phyloP scores from a whole-genome alignment of 2,113 vertebrate genomes.

The Lepisosteus osseus region DNA sequence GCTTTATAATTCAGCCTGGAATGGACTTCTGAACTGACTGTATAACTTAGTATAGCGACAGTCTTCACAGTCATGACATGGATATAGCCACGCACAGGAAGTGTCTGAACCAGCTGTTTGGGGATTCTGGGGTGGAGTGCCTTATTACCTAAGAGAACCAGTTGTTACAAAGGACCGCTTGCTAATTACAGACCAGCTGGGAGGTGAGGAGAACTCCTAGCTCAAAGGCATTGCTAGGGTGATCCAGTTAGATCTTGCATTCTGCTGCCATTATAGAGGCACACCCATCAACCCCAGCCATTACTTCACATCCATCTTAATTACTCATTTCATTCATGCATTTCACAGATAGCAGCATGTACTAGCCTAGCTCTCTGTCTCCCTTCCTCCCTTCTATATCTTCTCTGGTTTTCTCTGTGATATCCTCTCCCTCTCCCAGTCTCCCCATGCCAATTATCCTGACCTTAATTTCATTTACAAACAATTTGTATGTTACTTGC shows the following conservation, averaged over 20 bases:
- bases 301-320: conserved; percentile 6
- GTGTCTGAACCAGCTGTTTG: too few relatives aligned
- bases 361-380: conserved; percentile 26
- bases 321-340: conserved; percentile 8
- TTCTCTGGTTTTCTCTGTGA: conserved; percentile 45
- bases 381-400: conserved; percentile 35
- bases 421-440: conserved; percentile 18
- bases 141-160: too few relatives aligned
- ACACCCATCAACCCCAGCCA: not conserved
- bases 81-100: too few relatives aligned
- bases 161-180: too few relatives aligned
- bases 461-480: not conserved
- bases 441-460: not conserved
- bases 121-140: too few relatives aligned
- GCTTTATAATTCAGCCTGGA: too few relatives aligned
- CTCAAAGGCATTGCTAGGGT: not conserved
- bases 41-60: too few relatives aligned
- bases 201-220: not conserved
- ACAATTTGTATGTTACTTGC: not conserved
- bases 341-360: conserved; percentile 13
- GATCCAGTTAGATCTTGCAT: conserved; percentile 1
- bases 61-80: too few relatives aligned
- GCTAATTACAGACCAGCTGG: too few relatives aligned
- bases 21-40: too few relatives aligned
- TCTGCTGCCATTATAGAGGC: not conserved